Evolutionary conservation across 2,888 invertebrate genomes (phyloP), one percentile per base, ranked within the genome.

Genomic region (Acleris emargana): DNA sequence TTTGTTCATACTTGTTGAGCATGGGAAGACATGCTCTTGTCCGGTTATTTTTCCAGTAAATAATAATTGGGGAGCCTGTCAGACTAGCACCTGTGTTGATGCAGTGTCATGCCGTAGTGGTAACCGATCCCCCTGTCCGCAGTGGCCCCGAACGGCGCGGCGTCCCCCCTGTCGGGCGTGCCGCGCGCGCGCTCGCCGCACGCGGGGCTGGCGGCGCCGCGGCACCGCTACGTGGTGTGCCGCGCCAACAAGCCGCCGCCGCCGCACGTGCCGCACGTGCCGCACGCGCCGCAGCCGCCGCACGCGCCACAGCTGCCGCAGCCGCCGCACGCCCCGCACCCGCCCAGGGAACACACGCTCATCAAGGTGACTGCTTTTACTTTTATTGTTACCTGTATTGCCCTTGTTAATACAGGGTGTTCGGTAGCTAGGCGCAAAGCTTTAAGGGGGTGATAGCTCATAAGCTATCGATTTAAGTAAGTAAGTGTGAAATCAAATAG

Each of bases 261-360:
- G 53, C 60, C 75, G 68, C 62, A 67, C 69, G 52, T 68, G 67
- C 62, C 68, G 70, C 68, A 60, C 43, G 50, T 18, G 13, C 63
- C 57, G 25, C 42, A 38, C 54, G 60, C 71, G 16, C 69, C 69
- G n/a, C 59, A n/a, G n/a, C 83, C 69, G 68, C 62, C 67, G 69
- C 68, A 62, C 43, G 50, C 42, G 18, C 63, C 57, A n/a, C 42
- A 22, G 42, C 58, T 71, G 16, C 69, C 69, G 16, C 51, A 5
- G 5, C 3, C 67, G 53, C 63, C 75, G 67, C 62, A 66, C 69
- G 50, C 68, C 67, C 62, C 68, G 70, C 54, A 66, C 79, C 79
- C 58, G 4, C 80, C 79, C 3, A 75, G 79, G 22, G 92, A 92
- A 67, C 92, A 92, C 42, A 93, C 93, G 0, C 83, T 93, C 0